Conservation (phyloP, 1,140 invertebrate species). For the Magallana ariakensis region DNA sequence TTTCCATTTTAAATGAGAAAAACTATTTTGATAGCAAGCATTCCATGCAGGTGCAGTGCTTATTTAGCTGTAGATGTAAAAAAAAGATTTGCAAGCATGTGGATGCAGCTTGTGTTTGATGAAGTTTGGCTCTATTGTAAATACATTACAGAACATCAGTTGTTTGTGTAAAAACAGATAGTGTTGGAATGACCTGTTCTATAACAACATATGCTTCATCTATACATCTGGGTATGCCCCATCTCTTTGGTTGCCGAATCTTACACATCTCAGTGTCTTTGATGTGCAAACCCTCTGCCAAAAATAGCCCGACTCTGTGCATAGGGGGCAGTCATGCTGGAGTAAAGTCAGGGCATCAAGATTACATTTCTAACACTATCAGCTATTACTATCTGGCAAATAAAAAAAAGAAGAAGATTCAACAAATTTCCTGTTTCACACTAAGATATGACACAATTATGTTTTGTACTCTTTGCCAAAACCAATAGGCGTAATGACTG, state of each 20-base stretch:
- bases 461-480: background rate
- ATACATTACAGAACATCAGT: background rate
- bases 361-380: constrained; percentile 17
- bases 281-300: constrained; percentile 1
- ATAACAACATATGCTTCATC: constrained; percentile 21
- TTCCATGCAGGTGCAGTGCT: too few species aligned
- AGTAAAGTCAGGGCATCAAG: background rate
- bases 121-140: constrained; percentile 1
- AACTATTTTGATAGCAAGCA: background rate
- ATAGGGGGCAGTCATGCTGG: background rate
- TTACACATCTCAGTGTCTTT: constrained; percentile 6
- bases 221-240: background rate
- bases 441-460: constrained; percentile 22
- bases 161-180: constrained; percentile 31
- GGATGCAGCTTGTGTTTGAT: background rate
- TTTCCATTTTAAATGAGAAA: background rate
- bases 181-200: constrained; percentile 16
- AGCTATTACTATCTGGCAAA: background rate
- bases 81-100: background rate
- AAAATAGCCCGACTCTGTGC: background rate
- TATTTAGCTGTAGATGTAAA: too few species aligned
- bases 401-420: background rate
- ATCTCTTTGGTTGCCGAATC: background rate
- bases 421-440: constrained; percentile 26
- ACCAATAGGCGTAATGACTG: background rate